phyloP scores from a whole-genome alignment of 2,888 invertebrate genomes.

The Cylindroiulus punctatus region DNA sequence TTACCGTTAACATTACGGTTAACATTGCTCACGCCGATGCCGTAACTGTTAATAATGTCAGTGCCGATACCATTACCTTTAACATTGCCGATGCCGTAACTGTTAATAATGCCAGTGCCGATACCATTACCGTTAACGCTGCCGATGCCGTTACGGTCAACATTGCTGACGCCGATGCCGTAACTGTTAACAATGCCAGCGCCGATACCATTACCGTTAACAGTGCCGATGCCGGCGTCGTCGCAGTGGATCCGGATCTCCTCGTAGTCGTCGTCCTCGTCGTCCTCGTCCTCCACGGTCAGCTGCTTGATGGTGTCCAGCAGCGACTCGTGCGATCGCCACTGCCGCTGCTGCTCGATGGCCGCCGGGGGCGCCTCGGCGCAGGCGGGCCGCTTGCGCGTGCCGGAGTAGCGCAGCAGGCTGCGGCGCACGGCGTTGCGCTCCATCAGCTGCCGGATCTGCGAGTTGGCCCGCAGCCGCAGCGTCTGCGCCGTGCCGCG shows the following conservation, averaged over 20 bases:
- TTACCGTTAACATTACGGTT: no score
- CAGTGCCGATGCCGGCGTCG: background rate
- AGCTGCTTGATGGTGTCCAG: slow-evolving; percentile 55
- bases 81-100: no score
- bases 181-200: no score
- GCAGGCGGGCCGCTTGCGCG: background rate
- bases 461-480: slow-evolving; percentile 62
- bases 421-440: slow-evolving; percentile 83
- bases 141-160: no score
- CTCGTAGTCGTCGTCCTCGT: slow-evolving; percentile 22
- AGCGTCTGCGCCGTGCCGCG: slow-evolving; percentile 63
- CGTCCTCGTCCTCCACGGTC: slow-evolving; percentile 48
- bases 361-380: background rate
- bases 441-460: slow-evolving; percentile 80
- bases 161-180: no score
- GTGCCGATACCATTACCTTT: no score
- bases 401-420: slow-evolving; percentile 74
- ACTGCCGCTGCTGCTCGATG: slow-evolving; percentile 52
- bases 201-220: no score
- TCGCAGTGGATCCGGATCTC: background rate
- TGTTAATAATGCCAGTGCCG: no score
- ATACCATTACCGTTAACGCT: no score
- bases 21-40: no score
- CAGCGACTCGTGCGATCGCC: slow-evolving; percentile 55
- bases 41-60: no score